A percentile compares a stretch with the other conserved stretches of the same genome.
phyloP scores from a whole-genome alignment of 2,797 vertebrate genomes.

The Coranthus polyacanthus region DNA sequence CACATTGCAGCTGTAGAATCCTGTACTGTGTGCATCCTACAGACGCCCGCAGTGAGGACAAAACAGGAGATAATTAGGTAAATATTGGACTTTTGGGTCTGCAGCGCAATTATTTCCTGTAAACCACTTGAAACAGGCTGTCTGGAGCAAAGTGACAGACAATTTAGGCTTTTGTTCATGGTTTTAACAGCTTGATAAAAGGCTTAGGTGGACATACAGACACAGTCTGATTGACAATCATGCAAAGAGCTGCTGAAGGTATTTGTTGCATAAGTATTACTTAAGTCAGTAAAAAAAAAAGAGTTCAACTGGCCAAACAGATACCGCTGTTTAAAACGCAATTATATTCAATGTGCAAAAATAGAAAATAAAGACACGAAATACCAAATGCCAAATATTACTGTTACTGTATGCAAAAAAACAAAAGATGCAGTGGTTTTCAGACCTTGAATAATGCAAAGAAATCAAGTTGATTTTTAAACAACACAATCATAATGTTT shows the following conservation, averaged over 20 bases:
- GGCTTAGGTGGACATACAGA: background rate
- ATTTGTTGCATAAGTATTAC: too few species aligned
- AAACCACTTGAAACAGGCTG: conserved; percentile 11
- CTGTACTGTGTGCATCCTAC: background rate
- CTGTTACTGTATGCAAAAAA: too few species aligned
- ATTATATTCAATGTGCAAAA: too few species aligned
- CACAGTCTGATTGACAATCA: background rate
- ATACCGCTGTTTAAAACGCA: too few species aligned
- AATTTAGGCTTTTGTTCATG: conserved; percentile 2
- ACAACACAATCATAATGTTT: too few species aligned
- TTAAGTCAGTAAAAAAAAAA: too few species aligned
- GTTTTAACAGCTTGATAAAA: background rate
- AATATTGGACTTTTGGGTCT: conserved; percentile 26
- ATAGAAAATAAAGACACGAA: too few species aligned
- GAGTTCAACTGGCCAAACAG: too few species aligned
- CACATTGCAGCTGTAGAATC: background rate
- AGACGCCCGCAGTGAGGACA: background rate
- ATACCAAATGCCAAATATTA: too few species aligned
- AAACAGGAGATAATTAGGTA: conserved; percentile 20
- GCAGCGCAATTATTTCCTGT: background rate
- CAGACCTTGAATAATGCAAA: too few species aligned
- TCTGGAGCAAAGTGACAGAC: conserved; percentile 3
- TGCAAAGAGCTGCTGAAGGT: background rate
- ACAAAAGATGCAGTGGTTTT: too few species aligned
- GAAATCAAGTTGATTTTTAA: too few species aligned